phyloP scores from a whole-genome alignment of 2,888 invertebrate species.

The Eupelmus urozonus region DNA sequence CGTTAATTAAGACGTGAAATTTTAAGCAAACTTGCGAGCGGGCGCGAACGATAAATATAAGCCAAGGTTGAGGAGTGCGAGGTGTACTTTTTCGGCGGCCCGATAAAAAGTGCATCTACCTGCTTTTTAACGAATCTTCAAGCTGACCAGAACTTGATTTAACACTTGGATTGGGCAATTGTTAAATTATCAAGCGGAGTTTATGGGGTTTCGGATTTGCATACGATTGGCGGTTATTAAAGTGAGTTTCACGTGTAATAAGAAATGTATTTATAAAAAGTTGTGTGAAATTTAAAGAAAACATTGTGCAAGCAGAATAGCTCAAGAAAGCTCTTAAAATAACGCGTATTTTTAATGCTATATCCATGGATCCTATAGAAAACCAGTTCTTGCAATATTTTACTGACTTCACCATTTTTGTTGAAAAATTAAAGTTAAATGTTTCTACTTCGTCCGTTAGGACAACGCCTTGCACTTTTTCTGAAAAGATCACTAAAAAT shows the following conservation, averaged over 20 bases:
- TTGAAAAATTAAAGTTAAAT: not conserved
- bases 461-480: not conserved
- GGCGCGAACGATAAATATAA: constrained; percentile 38
- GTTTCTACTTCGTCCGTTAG: too few species aligned
- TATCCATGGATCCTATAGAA: not conserved
- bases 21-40: constrained; percentile 43
- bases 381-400: not conserved
- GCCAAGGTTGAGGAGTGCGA: constrained; percentile 52
- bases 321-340: not conserved
- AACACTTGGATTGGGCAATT: not conserved
- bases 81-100: not conserved
- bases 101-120: not conserved
- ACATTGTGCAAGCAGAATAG: constrained; percentile 26
- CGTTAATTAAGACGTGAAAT: constrained; percentile 57
- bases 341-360: too few species aligned
- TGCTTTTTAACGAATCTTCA: too few species aligned
- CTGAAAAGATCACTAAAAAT: not conserved
- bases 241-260: not conserved
- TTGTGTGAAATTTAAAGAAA: constrained; percentile 25
- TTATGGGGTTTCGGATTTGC: not conserved
- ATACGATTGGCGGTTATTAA: not conserved
- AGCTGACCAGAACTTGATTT: too few species aligned
- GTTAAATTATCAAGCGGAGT: not conserved
- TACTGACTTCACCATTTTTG: not conserved
- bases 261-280: not conserved